These are phyloP conservation scores for Tenrec ecaudatus DNA, from an alignment of 2,113 vertebrate species.

Conservation along the genomic window DNA sequence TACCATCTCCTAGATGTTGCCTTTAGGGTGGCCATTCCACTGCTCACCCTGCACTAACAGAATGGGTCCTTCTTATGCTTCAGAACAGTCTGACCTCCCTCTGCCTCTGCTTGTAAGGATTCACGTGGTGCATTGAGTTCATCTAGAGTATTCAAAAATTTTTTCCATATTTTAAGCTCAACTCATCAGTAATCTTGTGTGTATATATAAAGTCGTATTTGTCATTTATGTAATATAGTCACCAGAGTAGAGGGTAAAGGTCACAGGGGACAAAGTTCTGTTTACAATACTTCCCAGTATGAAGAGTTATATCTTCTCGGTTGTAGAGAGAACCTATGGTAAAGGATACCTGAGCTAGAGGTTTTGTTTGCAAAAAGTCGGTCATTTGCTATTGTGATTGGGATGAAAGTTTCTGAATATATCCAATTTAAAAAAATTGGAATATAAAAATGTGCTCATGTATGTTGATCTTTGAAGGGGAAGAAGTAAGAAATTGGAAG, in stretches of 20 bases:
- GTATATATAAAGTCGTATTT: neutral
- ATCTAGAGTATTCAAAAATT: slow-evolving; percentile 9
- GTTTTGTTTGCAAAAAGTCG: neutral
- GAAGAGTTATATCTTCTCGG: neutral
- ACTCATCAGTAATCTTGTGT: neutral
- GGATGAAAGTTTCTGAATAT: neutral
- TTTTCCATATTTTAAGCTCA: neutral
- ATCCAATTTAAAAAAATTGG: neutral
- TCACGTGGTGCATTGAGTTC: neutral
- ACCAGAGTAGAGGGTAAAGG: neutral
- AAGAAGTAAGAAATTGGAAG: neutral
- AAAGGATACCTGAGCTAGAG: neutral
- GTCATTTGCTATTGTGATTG: neutral
- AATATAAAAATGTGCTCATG: neutral
- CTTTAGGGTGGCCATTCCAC: neutral
- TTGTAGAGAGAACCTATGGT: neutral
- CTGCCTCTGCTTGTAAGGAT: slow-evolving; percentile 29
- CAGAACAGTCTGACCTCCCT: neutral
- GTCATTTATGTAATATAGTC: neutral
- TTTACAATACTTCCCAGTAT: neutral
- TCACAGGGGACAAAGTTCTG: neutral
- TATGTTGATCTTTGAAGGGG: slow-evolving; percentile 5
- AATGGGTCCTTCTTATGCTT: neutral
- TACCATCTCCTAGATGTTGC: neutral
- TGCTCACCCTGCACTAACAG: neutral